A percentile compares a stretch with the other conserved stretches of the same genome.
phyloP scores from a whole-genome alignment of 2,113 vertebrate species.

The Bubo bubo region DNA sequence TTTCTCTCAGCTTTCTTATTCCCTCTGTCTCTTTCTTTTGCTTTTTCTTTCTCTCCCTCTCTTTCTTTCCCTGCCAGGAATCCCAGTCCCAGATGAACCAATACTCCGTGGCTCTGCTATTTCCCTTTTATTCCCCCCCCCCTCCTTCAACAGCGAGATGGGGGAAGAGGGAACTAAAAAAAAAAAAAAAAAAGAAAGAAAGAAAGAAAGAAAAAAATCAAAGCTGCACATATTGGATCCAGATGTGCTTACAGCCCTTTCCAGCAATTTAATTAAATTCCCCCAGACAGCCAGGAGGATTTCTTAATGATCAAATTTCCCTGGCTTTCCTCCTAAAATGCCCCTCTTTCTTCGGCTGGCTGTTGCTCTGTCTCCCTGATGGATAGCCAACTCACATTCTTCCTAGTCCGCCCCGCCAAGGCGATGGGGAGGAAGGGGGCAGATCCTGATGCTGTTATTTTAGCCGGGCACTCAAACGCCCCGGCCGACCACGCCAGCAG shows the following conservation, averaged over 20 bases:
- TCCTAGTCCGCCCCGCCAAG: slow-evolving; percentile 54
- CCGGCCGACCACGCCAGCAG: background rate
- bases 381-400: slow-evolving; percentile 71
- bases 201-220: slow-evolving; percentile 63
- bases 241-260: slow-evolving; percentile 81
- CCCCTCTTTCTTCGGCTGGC: slow-evolving; percentile 64
- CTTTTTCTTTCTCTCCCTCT: slow-evolving; percentile 34
- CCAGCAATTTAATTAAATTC: slow-evolving; percentile 89
- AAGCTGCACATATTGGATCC: slow-evolving; percentile 86
- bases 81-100: slow-evolving; percentile 64
- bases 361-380: slow-evolving; percentile 77
- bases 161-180: slow-evolving; percentile 62
- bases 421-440: slow-evolving; percentile 1
- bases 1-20: slow-evolving; percentile 2
- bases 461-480: background rate
- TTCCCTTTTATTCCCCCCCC: slow-evolving; percentile 47
- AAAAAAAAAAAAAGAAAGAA: background rate
- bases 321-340: slow-evolving; percentile 77
- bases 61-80: slow-evolving; percentile 64
- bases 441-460: background rate
- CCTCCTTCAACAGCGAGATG: slow-evolving; percentile 52
- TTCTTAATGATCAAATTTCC: slow-evolving; percentile 87
- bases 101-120: slow-evolving; percentile 52
- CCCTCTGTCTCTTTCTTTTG: background rate
- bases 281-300: slow-evolving; percentile 84